Percentiles rank a stretch among this genome's conserved stretches.
These are phyloP conservation scores for Laupala kohalensis DNA, from an alignment of 1,140 invertebrate species.

Conservation along the genomic window DNA sequence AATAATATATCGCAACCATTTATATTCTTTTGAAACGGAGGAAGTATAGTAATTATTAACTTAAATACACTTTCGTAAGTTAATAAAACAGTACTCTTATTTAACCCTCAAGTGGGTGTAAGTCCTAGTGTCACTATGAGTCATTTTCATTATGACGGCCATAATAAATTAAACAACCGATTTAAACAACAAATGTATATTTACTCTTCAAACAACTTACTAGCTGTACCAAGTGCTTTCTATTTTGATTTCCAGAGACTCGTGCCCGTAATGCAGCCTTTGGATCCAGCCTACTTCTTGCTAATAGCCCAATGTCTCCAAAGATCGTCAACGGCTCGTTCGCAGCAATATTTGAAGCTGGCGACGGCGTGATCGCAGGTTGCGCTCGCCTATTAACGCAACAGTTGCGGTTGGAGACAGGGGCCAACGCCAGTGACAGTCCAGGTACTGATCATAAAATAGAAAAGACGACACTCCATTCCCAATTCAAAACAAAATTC, in stretches of 20 bases:
- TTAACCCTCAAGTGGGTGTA: no score
- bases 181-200: no score
- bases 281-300: constrained; percentile 80
- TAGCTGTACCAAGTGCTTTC: no score
- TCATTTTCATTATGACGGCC: no score
- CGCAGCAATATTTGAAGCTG: constrained; percentile 85
- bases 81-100: no score
- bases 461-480: neutral
- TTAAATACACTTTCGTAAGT: no score
- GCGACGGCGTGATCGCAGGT: constrained; percentile 60
- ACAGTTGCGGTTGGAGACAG: constrained; percentile 48
- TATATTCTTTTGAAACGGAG: no score
- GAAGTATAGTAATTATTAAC: no score
- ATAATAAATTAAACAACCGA: no score
- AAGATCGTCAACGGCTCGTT: constrained; percentile 95
- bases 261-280: constrained; percentile 60
- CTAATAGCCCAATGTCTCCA: constrained; percentile 92
- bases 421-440: constrained; percentile 57
- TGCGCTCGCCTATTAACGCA: constrained; percentile 40
- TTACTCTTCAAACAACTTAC: no score
- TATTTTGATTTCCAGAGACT: constrained; percentile 55
- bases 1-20: no score
- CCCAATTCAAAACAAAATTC: neutral
- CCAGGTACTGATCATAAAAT: constrained; percentile 44
- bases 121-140: no score